Conservation (phyloP, 2,797 vertebrate species). For the Buceros bicornis region DNA sequence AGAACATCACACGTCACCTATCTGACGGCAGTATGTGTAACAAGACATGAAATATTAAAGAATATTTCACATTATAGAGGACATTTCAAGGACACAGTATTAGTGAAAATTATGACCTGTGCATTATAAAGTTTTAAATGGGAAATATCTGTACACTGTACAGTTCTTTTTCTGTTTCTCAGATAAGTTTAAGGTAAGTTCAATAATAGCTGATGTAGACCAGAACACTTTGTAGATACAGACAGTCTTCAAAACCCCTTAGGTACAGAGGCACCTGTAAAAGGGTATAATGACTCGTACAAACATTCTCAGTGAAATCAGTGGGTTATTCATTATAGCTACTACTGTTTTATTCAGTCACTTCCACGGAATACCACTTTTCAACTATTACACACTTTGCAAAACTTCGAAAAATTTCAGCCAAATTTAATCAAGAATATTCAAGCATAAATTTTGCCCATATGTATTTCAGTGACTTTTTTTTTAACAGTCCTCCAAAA, state of each 20-base stretch:
- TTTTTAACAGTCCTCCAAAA: background rate
- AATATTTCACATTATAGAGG: constrained; percentile 11
- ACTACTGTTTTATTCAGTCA: background rate
- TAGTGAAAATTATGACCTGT: background rate
- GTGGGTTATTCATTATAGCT: background rate
- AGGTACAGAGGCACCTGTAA: background rate
- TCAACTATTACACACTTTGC: background rate
- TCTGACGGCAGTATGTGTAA: background rate
- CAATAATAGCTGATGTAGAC: background rate
- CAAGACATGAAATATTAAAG: constrained; percentile 42
- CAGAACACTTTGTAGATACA: background rate
- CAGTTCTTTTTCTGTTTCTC: background rate
- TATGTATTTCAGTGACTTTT: background rate
- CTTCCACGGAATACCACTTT: background rate
- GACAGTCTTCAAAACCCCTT: background rate
- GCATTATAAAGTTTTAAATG: background rate
- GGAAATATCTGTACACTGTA: background rate
- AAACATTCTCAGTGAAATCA: background rate
- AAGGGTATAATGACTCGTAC: background rate
- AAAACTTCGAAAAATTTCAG: background rate
- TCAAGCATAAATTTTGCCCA: background rate
- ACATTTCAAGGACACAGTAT: background rate
- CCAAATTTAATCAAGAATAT: background rate
- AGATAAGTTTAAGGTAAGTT: background rate
- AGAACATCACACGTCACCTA: background rate